These are phyloP conservation scores for Patiria pectinifera DNA, from an alignment of 53 echinoderm and acorn worm species.

Conservation along the genomic window DNA sequence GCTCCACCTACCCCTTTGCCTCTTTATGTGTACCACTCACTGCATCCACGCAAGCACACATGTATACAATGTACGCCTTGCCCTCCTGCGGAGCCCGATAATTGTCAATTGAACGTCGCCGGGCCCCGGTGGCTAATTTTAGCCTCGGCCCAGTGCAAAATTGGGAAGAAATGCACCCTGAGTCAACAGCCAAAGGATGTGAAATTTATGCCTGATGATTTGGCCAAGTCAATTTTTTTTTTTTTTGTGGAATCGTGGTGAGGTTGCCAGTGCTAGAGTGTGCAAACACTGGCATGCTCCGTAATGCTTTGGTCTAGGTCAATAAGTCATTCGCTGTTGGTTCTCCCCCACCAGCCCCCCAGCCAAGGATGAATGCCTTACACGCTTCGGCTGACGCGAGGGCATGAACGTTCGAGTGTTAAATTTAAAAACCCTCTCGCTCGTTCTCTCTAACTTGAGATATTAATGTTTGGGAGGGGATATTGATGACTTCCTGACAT, in stretches of 20 bases:
- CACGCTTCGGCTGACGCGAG: too few relatives aligned
- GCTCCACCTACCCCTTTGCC: background rate
- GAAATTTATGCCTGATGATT: constrained; percentile 10
- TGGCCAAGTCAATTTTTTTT: background rate
- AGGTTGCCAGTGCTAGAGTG: background rate
- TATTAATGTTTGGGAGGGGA: background rate
- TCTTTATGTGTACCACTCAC: background rate
- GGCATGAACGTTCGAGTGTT: too few relatives aligned
- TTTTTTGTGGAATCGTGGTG: background rate
- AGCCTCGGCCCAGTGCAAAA: constrained; percentile 27
- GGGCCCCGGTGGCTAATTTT: constrained; percentile 34
- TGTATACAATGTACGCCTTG: background rate
- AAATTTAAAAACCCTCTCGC: too few relatives aligned
- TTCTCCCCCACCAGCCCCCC: background rate
- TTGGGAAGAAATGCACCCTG: constrained; percentile 20
- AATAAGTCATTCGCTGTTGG: constrained; percentile 18
- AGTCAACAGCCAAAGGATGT: constrained; percentile 21
- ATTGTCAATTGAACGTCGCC: constrained; percentile 52
- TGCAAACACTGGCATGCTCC: background rate
- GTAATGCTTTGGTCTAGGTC: constrained; percentile 13
- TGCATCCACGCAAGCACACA: constrained; percentile 1
- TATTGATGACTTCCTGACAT: background rate
- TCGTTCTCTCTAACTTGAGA: background rate
- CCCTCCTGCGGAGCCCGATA: constrained; percentile 41
- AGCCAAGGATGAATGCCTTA: background rate